Percentiles rank a stretch among this genome's conserved stretches.
phyloP scores from a whole-genome alignment of 2,888 invertebrate genomes.

The Trachelus iudaicus region DNA sequence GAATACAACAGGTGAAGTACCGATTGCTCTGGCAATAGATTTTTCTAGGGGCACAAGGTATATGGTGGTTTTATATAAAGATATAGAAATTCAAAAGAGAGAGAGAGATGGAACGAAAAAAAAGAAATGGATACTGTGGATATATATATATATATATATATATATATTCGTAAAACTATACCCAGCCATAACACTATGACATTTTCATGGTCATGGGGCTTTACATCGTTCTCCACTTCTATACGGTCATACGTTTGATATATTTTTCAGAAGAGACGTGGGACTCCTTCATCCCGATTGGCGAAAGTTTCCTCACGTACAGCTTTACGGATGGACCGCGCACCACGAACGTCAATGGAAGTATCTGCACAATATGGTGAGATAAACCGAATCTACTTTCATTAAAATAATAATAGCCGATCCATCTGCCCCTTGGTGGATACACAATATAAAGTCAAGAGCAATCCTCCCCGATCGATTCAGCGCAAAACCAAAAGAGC shows the following conservation, averaged over 20 bases:
- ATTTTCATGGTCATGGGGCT: background rate
- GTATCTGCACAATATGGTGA: constrained; percentile 10
- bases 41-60: background rate
- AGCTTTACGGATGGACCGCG: constrained; percentile 20
- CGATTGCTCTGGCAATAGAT: background rate
- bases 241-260: background rate
- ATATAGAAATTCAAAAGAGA: background rate
- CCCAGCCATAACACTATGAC: background rate
- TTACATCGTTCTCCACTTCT: background rate
- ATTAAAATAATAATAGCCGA: background rate
- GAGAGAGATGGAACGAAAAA: background rate
- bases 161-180: background rate
- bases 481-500: no score
- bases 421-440: background rate
- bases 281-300: constrained; percentile 16
- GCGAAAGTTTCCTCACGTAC: constrained; percentile 19
- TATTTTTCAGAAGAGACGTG: constrained; percentile 1
- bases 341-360: constrained; percentile 14
- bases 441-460: background rate
- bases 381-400: background rate
- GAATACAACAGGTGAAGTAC: background rate
- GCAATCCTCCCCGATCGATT: background rate
- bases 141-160: no score
- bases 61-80: background rate
- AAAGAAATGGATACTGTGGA: background rate